Evolutionary conservation across 2,888 invertebrate genomes (phyloP).

Genomic region (Xestoiulus laeticollis): DNA sequence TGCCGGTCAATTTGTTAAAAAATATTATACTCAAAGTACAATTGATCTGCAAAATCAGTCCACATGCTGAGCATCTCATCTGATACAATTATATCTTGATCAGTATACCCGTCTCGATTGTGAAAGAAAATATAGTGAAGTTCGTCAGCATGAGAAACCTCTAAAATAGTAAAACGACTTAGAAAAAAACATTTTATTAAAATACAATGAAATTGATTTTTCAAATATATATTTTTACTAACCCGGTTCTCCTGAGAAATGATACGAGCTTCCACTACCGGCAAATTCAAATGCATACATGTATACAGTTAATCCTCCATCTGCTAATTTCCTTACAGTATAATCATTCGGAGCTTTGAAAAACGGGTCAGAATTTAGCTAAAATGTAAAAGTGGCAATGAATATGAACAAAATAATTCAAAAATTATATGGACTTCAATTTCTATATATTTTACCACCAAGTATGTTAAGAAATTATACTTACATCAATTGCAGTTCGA

Average conservation of each 20-base stretch:
- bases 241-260: conserved; percentile 48
- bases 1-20: neutral
- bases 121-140: conserved; percentile 12
- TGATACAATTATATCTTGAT: neutral
- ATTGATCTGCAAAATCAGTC: conserved; percentile 41
- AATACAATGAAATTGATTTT: no score
- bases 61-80: conserved; percentile 36
- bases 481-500: conserved; percentile 47
- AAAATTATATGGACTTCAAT: neutral
- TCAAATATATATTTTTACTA: neutral
- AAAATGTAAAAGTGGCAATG: neutral
- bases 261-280: neutral
- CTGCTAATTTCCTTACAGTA: conserved; percentile 29
- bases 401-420: no score
- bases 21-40: neutral
- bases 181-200: no score
- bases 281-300: conserved; percentile 51
- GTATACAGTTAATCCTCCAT: conserved; percentile 40
- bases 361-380: conserved; percentile 49
- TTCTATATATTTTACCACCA: no score
- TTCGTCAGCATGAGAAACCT: conserved; percentile 40
- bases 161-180: neutral
- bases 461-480: conserved; percentile 1
- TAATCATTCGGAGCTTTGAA: conserved; percentile 49
- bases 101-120: neutral